Conservation (phyloP, 2,797 vertebrate genomes). For the Pygocentrus nattereri region DNA sequence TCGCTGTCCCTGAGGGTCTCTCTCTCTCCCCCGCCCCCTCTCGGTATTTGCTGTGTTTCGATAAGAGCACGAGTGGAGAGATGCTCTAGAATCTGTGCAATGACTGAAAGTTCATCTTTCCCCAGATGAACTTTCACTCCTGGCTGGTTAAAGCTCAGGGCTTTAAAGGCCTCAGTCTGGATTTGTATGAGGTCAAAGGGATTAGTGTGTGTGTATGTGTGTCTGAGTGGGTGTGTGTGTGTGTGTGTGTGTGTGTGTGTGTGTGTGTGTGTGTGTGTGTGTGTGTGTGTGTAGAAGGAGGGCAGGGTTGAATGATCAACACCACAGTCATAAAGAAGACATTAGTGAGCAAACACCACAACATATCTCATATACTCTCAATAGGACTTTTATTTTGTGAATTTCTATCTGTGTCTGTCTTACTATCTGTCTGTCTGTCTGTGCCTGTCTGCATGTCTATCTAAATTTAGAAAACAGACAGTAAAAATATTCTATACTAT, state of each 20-base stretch:
- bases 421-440: no score
- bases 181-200: neutral
- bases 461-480: no score
- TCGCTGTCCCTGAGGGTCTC: neutral
- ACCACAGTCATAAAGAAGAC: constrained; percentile 28
- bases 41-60: neutral
- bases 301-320: no score
- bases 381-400: no score
- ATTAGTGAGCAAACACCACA: no score
- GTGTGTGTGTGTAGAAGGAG: no score
- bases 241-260: neutral
- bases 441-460: no score
- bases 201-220: neutral
- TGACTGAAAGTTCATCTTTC: neutral
- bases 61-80: neutral
- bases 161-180: neutral
- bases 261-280: neutral
- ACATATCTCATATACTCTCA: no score
- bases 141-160: neutral
- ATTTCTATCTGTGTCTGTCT: no score
- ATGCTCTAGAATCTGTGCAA: neutral
- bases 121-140: neutral
- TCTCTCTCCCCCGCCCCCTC: neutral
- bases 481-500: no score
- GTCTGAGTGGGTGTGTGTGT: neutral